Conservation (phyloP, 1,140 invertebrate genomes). For the Apis laboriosa region DNA sequence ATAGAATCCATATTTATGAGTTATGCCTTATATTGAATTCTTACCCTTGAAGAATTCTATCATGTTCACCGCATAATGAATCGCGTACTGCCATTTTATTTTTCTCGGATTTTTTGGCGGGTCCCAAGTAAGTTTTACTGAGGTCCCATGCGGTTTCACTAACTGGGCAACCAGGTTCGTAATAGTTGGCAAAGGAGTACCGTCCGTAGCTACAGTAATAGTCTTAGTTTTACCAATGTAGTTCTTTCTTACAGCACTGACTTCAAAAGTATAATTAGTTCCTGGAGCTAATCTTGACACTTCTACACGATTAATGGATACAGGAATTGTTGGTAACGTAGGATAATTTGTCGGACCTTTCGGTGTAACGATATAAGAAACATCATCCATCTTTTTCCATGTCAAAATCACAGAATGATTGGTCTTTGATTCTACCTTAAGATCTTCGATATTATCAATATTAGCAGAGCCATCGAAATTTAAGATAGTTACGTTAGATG, state of each 20-base stretch:
- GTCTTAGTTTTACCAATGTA: conserved; percentile 82
- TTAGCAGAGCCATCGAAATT: conserved; percentile 84
- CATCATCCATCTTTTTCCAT: conserved; percentile 84
- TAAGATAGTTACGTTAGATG: conserved; percentile 82
- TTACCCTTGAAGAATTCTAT: conserved; percentile 80
- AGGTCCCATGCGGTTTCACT: conserved; percentile 82
- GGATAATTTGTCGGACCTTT: conserved; percentile 81
- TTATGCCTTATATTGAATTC: not conserved
- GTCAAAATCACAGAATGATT: conserved; percentile 81
- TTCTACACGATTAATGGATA: conserved; percentile 77
- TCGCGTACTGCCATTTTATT: conserved; percentile 84
- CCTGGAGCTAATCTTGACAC: conserved; percentile 84
- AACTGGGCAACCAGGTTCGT: conserved; percentile 79
- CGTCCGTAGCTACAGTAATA: conserved; percentile 82
- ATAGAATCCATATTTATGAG: not conserved
- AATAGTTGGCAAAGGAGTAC: conserved; percentile 81
- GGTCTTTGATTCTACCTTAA: conserved; percentile 79
- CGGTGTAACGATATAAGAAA: conserved; percentile 83
- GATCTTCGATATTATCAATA: conserved; percentile 83
- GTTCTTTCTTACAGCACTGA: conserved; percentile 83
- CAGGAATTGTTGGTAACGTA: conserved; percentile 70
- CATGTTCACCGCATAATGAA: conserved; percentile 83
- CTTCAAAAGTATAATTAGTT: conserved; percentile 83
- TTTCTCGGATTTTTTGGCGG: conserved; percentile 81
- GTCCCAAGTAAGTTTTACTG: conserved; percentile 86